Percentiles rank a stretch among this genome's conserved stretches.
Conservation (phyloP, 2,113 vertebrate species). For the Miniopterus natalensis region DNA sequence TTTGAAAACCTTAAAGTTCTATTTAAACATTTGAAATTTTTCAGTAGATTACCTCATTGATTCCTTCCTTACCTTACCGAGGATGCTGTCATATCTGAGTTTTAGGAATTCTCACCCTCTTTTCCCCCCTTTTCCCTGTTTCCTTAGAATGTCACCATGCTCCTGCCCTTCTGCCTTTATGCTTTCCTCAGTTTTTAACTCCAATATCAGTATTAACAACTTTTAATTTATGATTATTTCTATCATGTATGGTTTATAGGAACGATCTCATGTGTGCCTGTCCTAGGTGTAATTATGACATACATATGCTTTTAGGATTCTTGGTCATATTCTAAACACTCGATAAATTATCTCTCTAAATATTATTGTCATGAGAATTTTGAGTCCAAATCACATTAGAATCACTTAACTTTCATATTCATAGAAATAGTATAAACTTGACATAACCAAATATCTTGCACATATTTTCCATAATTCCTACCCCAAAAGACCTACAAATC, state of each 20-base stretch:
- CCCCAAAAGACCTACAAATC: neutral
- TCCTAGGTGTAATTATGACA: neutral
- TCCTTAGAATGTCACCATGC: neutral
- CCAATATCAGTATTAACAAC: neutral
- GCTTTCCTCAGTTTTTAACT: conserved; percentile 5
- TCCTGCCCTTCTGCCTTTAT: neutral
- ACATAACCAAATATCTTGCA: neutral
- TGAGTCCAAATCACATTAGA: neutral
- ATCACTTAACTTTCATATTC: neutral
- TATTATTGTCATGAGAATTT: neutral
- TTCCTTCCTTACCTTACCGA: neutral
- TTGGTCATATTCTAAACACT: neutral
- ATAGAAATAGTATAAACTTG: neutral
- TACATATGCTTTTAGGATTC: neutral
- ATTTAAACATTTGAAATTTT: neutral
- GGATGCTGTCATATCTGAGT: neutral
- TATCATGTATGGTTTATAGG: neutral
- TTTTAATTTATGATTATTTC: conserved; percentile 50
- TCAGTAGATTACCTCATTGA: neutral
- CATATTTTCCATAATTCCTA: conserved; percentile 18
- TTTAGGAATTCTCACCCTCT: neutral
- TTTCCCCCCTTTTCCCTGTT: neutral
- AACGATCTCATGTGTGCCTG: neutral
- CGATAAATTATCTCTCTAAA: neutral
- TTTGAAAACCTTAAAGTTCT: neutral